A percentile compares a stretch with the other conserved stretches of the same genome.
phyloP scores from a whole-genome alignment of 2,888 invertebrate genomes.

The Acrocyrtus sp. region DNA sequence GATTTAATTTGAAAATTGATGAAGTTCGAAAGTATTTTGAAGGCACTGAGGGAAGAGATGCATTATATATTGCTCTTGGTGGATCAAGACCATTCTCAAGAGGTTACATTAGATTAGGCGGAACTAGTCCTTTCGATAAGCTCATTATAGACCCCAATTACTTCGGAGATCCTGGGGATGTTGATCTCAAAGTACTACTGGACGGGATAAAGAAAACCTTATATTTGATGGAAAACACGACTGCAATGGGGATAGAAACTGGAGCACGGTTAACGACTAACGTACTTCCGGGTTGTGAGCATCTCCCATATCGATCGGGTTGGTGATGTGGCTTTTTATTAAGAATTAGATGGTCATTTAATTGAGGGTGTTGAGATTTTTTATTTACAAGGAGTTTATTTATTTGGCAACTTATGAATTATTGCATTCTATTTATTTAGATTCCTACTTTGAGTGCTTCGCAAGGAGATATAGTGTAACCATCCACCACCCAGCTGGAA shows the following conservation, averaged over 20 bases:
- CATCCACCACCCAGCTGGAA: constrained; percentile 55
- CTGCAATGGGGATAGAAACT: constrained; percentile 24
- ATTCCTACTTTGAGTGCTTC: constrained; percentile 59
- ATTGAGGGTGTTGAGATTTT: too few relatives aligned
- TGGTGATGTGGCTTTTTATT: too few relatives aligned
- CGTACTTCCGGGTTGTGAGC: constrained; percentile 55
- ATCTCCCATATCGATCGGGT: constrained; percentile 36
- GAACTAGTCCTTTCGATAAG: constrained; percentile 42
- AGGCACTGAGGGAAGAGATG: not conserved
- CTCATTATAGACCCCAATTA: constrained; percentile 59
- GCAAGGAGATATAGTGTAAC: constrained; percentile 49
- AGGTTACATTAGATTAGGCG: constrained; percentile 47
- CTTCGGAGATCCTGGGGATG: constrained; percentile 41
- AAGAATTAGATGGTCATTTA: too few relatives aligned
- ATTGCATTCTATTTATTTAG: not conserved
- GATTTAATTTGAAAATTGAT: constrained; percentile 51
- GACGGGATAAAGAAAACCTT: constrained; percentile 54
- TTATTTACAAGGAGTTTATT: not conserved
- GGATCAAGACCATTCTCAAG: constrained; percentile 42
- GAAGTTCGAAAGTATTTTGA: constrained; percentile 36
- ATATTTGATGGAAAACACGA: constrained; percentile 50
- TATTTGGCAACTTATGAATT: not conserved
- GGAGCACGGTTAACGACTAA: constrained; percentile 42
- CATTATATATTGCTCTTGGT: constrained; percentile 31
- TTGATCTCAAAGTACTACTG: constrained; percentile 50